Evolutionary conservation across 2,113 vertebrate species (phyloP).

Genomic region (Hemibagrus wyckioides): DNA sequence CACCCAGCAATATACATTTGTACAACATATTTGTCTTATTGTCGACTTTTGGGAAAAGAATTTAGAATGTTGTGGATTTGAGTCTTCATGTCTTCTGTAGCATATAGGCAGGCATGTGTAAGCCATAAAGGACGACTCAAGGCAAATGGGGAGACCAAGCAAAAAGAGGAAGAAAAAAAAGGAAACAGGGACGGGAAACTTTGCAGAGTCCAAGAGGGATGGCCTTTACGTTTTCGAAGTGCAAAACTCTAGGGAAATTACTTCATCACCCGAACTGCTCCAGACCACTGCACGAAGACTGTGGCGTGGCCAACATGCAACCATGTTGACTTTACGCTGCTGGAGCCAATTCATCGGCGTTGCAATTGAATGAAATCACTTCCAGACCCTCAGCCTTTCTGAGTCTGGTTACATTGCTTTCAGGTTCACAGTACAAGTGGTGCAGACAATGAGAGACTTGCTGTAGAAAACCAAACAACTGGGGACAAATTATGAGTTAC

Average conservation of each 20-base stretch:
- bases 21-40: background rate
- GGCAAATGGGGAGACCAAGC: conserved; percentile 36
- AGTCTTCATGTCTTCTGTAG: conserved; percentile 31
- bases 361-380: conserved; percentile 84
- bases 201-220: conserved; percentile 42
- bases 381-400: conserved; percentile 74
- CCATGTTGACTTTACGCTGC: conserved; percentile 84
- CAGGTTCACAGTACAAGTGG: conserved; percentile 58
- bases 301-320: conserved; percentile 69
- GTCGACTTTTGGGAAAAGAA: background rate
- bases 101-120: conserved; percentile 66
- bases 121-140: conserved; percentile 75
- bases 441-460: conserved; percentile 12
- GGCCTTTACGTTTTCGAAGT: conserved; percentile 76
- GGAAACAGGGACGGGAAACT: background rate
- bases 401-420: conserved; percentile 72
- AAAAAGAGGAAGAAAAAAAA: conserved; percentile 31
- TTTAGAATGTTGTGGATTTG: background rate
- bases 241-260: conserved; percentile 85
- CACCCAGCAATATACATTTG: conserved; percentile 3
- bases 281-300: conserved; percentile 72
- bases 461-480: conserved; percentile 21
- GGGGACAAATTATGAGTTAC: conserved; percentile 28
- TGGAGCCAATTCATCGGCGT: conserved; percentile 85
- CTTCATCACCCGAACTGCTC: conserved; percentile 81